phyloP scores from a whole-genome alignment of 2,888 invertebrate species.

The Dynastes tityus region DNA sequence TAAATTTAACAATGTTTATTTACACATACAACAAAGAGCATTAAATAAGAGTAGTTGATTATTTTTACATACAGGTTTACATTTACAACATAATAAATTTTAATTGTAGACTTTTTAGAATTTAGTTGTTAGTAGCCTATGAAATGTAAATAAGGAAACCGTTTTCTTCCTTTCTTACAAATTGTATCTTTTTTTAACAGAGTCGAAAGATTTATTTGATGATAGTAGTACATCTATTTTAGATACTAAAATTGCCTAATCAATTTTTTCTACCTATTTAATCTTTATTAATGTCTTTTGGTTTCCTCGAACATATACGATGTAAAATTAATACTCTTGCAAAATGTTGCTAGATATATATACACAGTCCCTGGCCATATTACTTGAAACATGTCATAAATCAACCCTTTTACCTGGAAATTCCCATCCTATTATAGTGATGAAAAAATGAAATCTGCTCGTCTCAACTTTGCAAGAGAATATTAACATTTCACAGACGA shows the following conservation, averaged over 20 bases:
- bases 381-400: no score
- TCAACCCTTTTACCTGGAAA: no score
- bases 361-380: no score
- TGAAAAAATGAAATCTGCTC: no score
- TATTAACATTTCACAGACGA: no score
- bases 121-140: neutral
- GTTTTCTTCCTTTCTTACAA: neutral
- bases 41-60: neutral
- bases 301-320: no score
- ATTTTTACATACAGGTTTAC: neutral
- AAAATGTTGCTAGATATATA: no score
- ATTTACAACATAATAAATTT: neutral
- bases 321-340: no score
- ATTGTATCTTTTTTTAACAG: neutral
- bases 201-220: neutral
- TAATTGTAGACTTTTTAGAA: neutral
- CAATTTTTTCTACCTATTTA: no score
- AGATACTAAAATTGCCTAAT: neutral
- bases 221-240: neutral
- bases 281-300: no score
- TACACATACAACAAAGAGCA: neutral
- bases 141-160: neutral
- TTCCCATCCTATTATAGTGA: no score
- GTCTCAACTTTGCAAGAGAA: no score
- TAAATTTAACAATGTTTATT: conserved; percentile 13